A percentile compares a stretch with the other conserved stretches of the same genome.
Evolutionary conservation across 2,797 vertebrate species (phyloP).

Genomic region (Coreius guichenoti): DNA sequence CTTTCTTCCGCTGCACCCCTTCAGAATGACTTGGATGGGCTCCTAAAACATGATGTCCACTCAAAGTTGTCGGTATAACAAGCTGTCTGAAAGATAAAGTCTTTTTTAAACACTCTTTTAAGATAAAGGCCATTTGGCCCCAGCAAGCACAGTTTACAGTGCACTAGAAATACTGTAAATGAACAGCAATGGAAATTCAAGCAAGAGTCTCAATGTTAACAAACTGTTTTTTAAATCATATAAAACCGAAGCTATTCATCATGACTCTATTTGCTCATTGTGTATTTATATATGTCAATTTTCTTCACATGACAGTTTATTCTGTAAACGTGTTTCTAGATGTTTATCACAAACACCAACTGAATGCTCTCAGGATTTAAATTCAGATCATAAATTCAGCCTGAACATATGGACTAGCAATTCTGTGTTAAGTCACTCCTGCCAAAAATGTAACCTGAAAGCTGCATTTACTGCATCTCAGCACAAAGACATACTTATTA

Average conservation of each 20-base stretch:
- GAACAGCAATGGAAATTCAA: not conserved
- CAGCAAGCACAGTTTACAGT: conserved; percentile 20
- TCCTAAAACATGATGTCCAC: conserved; percentile 62
- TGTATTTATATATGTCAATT: conserved; percentile 18
- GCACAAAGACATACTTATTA: conserved; percentile 43
- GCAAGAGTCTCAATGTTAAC: not conserved
- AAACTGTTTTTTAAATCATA: not conserved
- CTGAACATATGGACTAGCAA: conserved; percentile 36
- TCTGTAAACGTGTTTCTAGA: conserved; percentile 6
- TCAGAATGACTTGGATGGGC: not conserved
- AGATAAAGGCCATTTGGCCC: conserved; percentile 55
- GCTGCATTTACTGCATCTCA: conserved; percentile 33
- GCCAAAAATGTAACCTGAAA: conserved; percentile 46
- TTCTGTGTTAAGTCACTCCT: conserved; percentile 23
- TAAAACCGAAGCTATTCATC: not conserved
- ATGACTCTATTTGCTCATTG: not conserved
- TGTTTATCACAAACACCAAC: conserved; percentile 33
- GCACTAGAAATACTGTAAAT: not conserved
- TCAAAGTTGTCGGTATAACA: conserved; percentile 64
- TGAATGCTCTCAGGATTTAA: conserved; percentile 8
- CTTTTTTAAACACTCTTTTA: conserved; percentile 53
- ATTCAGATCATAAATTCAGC: conserved; percentile 41
- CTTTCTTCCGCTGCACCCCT: not conserved
- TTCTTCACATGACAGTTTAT: conserved; percentile 25
- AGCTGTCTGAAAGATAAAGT: conserved; percentile 60